Conservation (phyloP, 2,797 vertebrate genomes). For the Podargus strigoides region DNA sequence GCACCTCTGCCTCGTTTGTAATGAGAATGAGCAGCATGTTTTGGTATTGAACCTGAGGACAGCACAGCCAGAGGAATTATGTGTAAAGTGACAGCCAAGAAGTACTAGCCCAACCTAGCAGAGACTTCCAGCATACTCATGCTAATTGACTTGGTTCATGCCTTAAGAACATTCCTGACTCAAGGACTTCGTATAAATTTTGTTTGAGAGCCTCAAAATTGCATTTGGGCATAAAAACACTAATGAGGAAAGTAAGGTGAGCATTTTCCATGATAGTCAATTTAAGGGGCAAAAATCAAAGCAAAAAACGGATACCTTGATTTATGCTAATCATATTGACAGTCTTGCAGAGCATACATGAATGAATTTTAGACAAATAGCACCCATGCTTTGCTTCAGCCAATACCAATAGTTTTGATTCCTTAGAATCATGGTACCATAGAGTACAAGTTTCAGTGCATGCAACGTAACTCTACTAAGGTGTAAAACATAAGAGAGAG, state of each 20-base stretch:
- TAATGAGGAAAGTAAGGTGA: not conserved
- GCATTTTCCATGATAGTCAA: not conserved
- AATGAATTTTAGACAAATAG: not conserved
- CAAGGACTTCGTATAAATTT: not conserved
- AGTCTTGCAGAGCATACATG: not conserved
- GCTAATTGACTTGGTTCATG: not conserved
- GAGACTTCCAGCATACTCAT: not conserved
- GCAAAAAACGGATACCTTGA: not conserved
- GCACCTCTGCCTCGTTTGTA: not conserved
- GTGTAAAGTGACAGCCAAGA: not conserved
- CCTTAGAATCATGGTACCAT: not conserved
- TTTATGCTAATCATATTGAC: not conserved
- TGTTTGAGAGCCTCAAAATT: not conserved
- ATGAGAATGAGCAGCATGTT: not conserved
- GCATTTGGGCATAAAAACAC: not conserved
- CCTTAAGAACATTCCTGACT: not conserved
- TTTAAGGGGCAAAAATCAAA: not conserved
- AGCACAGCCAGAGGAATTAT: not conserved
- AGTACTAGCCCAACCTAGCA: not conserved
- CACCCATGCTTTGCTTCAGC: not conserved
- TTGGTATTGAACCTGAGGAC: rapidly evolving
- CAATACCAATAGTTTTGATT: not conserved
- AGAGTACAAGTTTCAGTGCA: not conserved
- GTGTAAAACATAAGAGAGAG: not conserved
- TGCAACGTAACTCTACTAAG: not conserved